These are phyloP conservation scores for Trypoxylus dichotomus DNA, from an alignment of 1,140 invertebrate species.

Conservation along the genomic window DNA sequence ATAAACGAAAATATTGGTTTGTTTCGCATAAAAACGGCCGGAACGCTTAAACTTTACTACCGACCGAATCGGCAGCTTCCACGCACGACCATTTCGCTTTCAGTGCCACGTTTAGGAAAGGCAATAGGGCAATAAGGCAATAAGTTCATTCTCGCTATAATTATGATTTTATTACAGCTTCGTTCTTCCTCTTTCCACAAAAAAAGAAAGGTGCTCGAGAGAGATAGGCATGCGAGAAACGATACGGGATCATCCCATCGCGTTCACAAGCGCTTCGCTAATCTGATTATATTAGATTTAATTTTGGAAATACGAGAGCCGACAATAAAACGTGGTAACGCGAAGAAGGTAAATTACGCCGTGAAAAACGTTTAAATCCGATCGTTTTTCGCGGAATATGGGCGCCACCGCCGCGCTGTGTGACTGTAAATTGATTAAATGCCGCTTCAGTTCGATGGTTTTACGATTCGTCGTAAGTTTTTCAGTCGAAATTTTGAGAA, in stretches of 20 bases:
- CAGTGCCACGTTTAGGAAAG: not conserved
- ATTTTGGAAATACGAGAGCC: not conserved
- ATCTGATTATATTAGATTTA: constrained; percentile 4
- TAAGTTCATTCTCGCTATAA: not conserved
- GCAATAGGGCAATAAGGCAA: no score
- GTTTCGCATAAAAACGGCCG: not conserved
- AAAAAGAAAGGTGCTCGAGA: not conserved
- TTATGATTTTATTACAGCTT: not conserved
- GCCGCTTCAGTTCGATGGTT: no score
- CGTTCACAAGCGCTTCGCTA: not conserved
- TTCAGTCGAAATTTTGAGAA: no score
- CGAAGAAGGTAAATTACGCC: no score
- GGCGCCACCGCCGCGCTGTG: no score
- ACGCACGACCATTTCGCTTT: not conserved
- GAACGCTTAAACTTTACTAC: not conserved
- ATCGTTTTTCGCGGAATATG: no score
- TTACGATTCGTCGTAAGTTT: no score
- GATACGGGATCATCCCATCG: not conserved
- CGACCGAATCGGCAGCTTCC: not conserved
- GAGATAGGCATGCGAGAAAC: not conserved
- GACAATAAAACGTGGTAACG: no score
- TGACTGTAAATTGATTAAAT: no score
- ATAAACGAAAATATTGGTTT: constrained; percentile 1
- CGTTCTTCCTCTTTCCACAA: no score
- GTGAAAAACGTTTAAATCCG: no score